Evolutionary conservation across 2,797 vertebrate genomes (phyloP).

Genomic region (Aplochiton taeniatus): DNA sequence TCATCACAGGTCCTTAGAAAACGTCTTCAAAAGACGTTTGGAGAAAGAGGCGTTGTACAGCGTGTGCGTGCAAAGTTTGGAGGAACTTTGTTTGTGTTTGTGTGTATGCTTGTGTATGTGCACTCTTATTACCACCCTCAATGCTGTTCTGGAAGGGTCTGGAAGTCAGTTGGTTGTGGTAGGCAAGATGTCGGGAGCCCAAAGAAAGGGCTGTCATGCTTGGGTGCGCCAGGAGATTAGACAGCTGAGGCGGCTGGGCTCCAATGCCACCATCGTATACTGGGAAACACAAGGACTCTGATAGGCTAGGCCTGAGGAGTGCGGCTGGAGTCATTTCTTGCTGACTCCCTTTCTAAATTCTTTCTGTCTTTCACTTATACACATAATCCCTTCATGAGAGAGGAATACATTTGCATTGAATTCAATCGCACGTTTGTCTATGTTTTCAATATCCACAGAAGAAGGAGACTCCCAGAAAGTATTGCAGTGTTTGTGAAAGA

Average conservation of each 20-base stretch:
- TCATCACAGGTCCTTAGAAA: slow-evolving; percentile 32
- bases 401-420: not conserved
- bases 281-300: slow-evolving; percentile 1
- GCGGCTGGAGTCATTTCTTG: not conserved
- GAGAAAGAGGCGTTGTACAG: slow-evolving; percentile 22
- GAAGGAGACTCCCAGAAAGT: not conserved
- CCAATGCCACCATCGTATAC: slow-evolving; percentile 4
- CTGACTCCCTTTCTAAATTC: not conserved
- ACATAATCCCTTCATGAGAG: not conserved
- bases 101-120: slow-evolving; percentile 1
- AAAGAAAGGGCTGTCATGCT: slow-evolving; percentile 31
- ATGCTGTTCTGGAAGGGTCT: slow-evolving; percentile 8
- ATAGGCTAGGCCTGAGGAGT: slow-evolving; percentile 1
- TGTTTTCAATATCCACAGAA: not conserved
- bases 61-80: slow-evolving; percentile 20
- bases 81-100: slow-evolving; percentile 18
- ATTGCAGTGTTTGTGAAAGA: too few relatives aligned
- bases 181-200: slow-evolving; percentile 32
- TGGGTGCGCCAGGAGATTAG: slow-evolving; percentile 43
- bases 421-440: not conserved
- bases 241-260: slow-evolving; percentile 37
- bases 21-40: slow-evolving; percentile 20
- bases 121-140: slow-evolving; percentile 16
- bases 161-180: not conserved
- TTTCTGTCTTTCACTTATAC: slow-evolving; percentile 12